A percentile compares a stretch with the other conserved stretches of the same genome.
Conservation (phyloP, 2,888 invertebrate species). For the Nebria brevicollis region DNA sequence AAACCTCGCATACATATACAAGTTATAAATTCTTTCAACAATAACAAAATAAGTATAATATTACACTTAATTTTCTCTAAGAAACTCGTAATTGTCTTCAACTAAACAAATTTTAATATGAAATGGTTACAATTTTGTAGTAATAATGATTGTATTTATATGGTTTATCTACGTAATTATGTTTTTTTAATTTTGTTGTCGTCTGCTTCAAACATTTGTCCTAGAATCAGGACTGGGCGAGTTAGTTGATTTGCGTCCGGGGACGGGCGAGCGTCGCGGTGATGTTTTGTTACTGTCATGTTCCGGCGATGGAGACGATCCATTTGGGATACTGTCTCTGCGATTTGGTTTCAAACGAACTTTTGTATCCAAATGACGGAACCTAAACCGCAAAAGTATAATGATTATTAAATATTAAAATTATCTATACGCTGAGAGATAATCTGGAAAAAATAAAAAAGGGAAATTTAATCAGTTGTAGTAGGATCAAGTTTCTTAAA, state of each 20-base stretch:
- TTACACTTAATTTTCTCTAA: not conserved
- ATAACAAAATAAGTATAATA: not conserved
- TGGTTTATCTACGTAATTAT: not conserved
- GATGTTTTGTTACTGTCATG: conserved; percentile 65
- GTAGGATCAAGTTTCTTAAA: no score
- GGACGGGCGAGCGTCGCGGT: conserved; percentile 65
- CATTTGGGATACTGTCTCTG: conserved; percentile 64
- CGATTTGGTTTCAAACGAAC: conserved; percentile 74
- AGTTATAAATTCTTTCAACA: no score
- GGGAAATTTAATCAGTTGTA: no score
- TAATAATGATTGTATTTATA: not conserved
- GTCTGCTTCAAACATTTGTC: conserved; percentile 7
- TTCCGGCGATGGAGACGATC: conserved; percentile 79
- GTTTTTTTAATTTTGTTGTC: not conserved
- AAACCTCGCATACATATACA: no score
- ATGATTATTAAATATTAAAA: no score
- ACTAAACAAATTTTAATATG: not conserved
- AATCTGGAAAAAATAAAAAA: no score
- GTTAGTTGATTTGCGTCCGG: conserved; percentile 42
- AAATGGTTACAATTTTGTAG: not conserved
- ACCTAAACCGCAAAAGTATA: conserved; percentile 65
- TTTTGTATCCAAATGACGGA: conserved; percentile 88
- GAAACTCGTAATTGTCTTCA: not conserved
- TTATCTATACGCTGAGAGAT: no score
- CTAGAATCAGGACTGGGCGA: conserved; percentile 36